These are phyloP conservation scores for Catocala sponsa DNA, from an alignment of 2,888 invertebrate genomes.

Conservation along the genomic window DNA sequence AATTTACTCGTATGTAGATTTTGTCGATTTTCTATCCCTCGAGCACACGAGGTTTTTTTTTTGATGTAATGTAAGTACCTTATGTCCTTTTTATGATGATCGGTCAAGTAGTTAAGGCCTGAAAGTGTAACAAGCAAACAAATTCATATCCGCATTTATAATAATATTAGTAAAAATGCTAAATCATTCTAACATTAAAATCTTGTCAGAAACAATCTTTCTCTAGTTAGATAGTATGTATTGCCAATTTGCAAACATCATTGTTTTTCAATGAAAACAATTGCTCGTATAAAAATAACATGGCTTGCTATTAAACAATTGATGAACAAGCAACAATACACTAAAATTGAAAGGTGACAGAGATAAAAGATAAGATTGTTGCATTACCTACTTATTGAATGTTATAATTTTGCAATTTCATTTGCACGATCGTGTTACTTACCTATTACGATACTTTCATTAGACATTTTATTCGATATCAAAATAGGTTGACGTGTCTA, in stretches of 20 bases:
- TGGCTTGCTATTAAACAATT: constrained; percentile 26
- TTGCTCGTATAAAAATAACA: constrained; percentile 38
- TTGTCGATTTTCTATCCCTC: no score
- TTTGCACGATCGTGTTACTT: constrained; percentile 11
- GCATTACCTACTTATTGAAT: background rate
- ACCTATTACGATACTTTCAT: background rate
- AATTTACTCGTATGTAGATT: no score
- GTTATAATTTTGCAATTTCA: constrained; percentile 7
- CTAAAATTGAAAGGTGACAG: constrained; percentile 25
- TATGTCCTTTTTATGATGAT: no score
- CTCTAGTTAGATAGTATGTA: constrained; percentile 30
- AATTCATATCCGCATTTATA: no score
- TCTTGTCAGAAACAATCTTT: constrained; percentile 20
- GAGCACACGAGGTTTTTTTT: no score
- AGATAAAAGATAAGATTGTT: constrained; percentile 24
- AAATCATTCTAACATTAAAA: constrained; percentile 17
- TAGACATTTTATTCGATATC: background rate
- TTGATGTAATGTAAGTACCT: no score
- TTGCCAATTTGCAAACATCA: constrained; percentile 42
- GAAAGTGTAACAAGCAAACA: no score
- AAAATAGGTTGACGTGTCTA: no score
- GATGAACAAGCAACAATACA: constrained; percentile 24
- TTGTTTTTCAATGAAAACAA: constrained; percentile 48
- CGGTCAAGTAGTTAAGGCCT: no score
- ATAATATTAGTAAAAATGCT: background rate